Percentiles rank a stretch among this genome's conserved stretches.
These are phyloP conservation scores for Camponotus pennsylvanicus DNA, from an alignment of 1,140 invertebrate genomes.

Conservation along the genomic window DNA sequence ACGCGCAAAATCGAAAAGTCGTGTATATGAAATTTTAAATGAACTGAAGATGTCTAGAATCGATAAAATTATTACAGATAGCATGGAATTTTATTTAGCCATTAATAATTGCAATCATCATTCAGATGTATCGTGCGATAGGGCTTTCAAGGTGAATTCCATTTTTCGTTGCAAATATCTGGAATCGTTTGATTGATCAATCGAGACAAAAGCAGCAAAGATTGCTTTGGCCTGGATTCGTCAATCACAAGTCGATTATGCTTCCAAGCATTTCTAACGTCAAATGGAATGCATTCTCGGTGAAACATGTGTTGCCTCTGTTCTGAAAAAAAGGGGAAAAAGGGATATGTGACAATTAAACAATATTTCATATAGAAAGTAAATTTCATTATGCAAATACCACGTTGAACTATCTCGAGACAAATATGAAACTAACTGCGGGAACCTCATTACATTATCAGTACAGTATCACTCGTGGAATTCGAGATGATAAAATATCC, in stretches of 20 bases:
- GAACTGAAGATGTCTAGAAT: no score
- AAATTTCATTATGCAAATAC: slow-evolving; percentile 19
- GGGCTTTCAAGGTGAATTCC: no score
- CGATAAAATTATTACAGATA: no score
- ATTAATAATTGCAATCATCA: no score
- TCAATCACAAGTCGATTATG: no score
- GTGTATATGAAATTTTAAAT: no score
- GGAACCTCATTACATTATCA: slow-evolving; percentile 14
- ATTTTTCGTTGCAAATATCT: neutral
- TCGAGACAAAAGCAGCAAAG: no score
- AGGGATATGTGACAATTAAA: neutral
- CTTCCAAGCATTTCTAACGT: no score
- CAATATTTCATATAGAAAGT: neutral
- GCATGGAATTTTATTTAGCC: no score
- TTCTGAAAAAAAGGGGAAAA: neutral
- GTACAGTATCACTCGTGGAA: neutral
- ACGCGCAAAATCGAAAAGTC: neutral
- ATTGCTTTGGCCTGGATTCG: no score
- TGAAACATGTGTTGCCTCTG: neutral
- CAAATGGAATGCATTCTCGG: neutral
- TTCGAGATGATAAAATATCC: slow-evolving; percentile 14
- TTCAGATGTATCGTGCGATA: no score
- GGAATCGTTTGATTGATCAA: no score
- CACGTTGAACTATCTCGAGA: neutral
- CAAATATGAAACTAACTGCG: neutral